phyloP scores from a whole-genome alignment of 2,888 invertebrate species.

The Orchestes rusci region DNA sequence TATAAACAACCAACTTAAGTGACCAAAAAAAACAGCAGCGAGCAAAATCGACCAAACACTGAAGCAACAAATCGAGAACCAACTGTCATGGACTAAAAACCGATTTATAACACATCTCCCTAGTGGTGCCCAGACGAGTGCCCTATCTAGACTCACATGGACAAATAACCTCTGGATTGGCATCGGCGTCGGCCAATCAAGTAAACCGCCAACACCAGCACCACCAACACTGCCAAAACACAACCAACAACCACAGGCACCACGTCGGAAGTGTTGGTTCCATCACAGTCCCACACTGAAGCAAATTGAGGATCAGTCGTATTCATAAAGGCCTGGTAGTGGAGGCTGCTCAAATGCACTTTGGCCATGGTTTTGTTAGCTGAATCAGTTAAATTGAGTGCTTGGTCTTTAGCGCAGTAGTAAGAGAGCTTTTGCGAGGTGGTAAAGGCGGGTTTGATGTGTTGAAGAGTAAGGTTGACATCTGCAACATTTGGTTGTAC shows the following conservation, averaged over 20 bases:
- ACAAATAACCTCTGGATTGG: conserved; percentile 78
- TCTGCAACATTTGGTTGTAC: no score
- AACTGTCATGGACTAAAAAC: no score
- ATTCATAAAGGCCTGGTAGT: conserved; percentile 66
- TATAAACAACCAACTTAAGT: no score
- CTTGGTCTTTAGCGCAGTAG: conserved; percentile 57
- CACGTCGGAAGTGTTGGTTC: conserved; percentile 71
- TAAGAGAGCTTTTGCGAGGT: conserved; percentile 63
- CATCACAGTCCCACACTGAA: conserved; percentile 66
- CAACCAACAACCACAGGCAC: conserved; percentile 97
- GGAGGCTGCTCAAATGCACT: conserved; percentile 55
- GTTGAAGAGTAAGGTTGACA: no score
- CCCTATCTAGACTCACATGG: conserved; percentile 57
- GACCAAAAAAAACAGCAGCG: no score
- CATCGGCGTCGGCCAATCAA: conserved; percentile 83
- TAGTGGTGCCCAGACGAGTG: background rate
- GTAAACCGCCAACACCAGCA: conserved; percentile 88
- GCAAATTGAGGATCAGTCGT: conserved; percentile 52
- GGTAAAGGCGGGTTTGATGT: conserved; percentile 50
- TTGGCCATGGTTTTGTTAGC: conserved; percentile 41
- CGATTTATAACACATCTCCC: no score
- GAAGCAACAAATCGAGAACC: no score
- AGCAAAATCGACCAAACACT: no score
- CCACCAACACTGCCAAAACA: conserved; percentile 80
- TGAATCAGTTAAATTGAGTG: conserved; percentile 48